phyloP scores from a whole-genome alignment of 1,140 invertebrate species.

The Plodia interpunctella region DNA sequence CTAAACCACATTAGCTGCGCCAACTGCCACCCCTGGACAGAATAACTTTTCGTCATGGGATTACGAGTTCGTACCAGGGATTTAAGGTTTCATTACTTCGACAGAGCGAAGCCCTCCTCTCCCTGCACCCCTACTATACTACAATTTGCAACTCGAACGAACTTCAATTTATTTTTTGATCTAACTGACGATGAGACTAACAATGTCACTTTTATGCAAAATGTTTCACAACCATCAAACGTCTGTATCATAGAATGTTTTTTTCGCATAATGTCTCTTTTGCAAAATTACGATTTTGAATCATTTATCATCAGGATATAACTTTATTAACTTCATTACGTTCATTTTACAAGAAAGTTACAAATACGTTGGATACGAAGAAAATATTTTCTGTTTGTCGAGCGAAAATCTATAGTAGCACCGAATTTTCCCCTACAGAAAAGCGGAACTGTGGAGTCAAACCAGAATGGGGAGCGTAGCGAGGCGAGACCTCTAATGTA shows the following conservation, averaged over 20 bases:
- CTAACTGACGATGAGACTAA: neutral
- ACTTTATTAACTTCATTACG: too few species aligned
- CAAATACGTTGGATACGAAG: too few species aligned
- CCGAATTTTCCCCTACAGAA: conserved; percentile 27
- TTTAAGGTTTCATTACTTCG: conserved; percentile 75
- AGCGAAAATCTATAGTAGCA: conserved; percentile 26
- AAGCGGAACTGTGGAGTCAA: conserved; percentile 51
- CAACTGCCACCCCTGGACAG: conserved; percentile 64
- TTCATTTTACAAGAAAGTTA: neutral
- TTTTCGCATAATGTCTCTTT: too few species aligned
- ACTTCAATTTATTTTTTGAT: neutral
- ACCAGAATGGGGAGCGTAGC: conserved; percentile 51
- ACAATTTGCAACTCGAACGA: neutral
- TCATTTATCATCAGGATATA: too few species aligned
- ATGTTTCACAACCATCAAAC: too few species aligned
- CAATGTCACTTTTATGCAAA: neutral
- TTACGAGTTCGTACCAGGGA: conserved; percentile 73
- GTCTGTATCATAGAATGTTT: too few species aligned
- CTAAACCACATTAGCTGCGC: conserved; percentile 69
- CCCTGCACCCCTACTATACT: conserved; percentile 36
- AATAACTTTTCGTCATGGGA: conserved; percentile 69
- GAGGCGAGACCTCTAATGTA: conserved; percentile 73
- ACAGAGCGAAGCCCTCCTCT: conserved; percentile 32
- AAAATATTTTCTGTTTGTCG: conserved; percentile 1
- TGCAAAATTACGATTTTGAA: too few species aligned